Evolutionary conservation across 2,113 vertebrate species (phyloP).

Genomic region (Brienomyrus brachyistius): DNA sequence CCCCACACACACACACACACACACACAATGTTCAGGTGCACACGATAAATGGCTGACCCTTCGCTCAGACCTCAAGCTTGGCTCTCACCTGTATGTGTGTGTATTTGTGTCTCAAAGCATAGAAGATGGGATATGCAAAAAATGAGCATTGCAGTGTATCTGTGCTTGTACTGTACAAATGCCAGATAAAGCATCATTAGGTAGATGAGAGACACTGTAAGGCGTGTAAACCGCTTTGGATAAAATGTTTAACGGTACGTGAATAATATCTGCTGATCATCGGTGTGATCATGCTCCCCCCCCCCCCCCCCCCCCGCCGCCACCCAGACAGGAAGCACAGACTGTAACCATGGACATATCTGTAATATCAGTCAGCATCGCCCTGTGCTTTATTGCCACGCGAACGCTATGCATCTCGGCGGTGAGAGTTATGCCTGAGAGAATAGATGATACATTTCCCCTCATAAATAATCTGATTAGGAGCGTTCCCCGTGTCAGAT

Average conservation of each 20-base stretch:
- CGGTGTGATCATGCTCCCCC: not conserved
- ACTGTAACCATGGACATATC: not conserved
- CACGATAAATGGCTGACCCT: not conserved
- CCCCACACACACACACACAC: too few species aligned
- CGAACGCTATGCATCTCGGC: not conserved
- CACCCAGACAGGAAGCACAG: not conserved
- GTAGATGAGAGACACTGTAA: not conserved
- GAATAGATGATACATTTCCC: not conserved
- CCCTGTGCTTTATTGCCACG: not conserved
- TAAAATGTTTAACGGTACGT: not conserved
- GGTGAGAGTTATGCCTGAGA: not conserved
- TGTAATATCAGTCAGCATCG: not conserved
- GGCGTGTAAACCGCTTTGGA: not conserved
- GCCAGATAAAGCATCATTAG: not conserved
- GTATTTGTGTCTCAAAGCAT: not conserved
- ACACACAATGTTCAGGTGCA: not conserved
- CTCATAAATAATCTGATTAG: not conserved
- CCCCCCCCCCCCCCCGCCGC: not conserved
- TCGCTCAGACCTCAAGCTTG: not conserved
- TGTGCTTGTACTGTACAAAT: not conserved
- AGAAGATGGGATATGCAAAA: not conserved
- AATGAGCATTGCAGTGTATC: not conserved
- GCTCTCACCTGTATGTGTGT: not conserved
- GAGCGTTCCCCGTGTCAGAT: not conserved
- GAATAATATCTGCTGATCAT: not conserved